Percentiles rank a stretch among this genome's conserved stretches.
phyloP scores from a whole-genome alignment of 2,888 invertebrate species.

The Mechanitis mazaeus region DNA sequence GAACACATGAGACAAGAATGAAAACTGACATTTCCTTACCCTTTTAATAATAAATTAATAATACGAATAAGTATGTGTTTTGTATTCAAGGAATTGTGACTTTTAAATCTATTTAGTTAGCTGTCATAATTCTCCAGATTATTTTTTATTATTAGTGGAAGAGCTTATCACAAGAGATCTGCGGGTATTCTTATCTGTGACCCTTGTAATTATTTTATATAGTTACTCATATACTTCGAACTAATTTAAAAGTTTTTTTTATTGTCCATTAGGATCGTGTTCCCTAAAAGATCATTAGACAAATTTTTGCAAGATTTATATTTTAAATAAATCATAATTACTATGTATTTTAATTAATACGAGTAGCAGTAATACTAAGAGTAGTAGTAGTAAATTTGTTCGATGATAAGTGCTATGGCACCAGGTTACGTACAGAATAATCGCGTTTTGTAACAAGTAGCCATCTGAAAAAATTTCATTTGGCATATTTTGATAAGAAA shows the following conservation, averaged over 20 bases:
- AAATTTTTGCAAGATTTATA: no score
- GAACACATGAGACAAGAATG: constrained; percentile 26
- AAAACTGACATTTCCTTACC: constrained; percentile 57
- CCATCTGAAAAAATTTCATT: constrained; percentile 48
- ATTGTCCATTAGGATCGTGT: constrained; percentile 20
- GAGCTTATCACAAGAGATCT: constrained; percentile 28
- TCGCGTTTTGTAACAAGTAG: constrained; percentile 37
- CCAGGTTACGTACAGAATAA: no score
- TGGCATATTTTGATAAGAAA: constrained; percentile 24
- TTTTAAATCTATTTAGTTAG: neutral
- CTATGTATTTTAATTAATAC: no score
- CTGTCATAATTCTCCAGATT: neutral
- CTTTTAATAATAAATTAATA: constrained; percentile 41
- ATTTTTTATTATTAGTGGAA: constrained; percentile 6
- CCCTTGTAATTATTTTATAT: constrained; percentile 32
- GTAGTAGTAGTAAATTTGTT: no score
- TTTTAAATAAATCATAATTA: no score
- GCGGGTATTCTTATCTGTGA: constrained; percentile 33
- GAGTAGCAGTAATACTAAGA: no score
- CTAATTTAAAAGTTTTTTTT: constrained; percentile 56
- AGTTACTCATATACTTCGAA: constrained; percentile 55
- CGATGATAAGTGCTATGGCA: no score
- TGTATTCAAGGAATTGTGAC: neutral
- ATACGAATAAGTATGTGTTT: neutral
- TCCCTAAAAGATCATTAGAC: no score